phyloP scores from a whole-genome alignment of 2,888 invertebrate species.

The Stictocephala bisonia region DNA sequence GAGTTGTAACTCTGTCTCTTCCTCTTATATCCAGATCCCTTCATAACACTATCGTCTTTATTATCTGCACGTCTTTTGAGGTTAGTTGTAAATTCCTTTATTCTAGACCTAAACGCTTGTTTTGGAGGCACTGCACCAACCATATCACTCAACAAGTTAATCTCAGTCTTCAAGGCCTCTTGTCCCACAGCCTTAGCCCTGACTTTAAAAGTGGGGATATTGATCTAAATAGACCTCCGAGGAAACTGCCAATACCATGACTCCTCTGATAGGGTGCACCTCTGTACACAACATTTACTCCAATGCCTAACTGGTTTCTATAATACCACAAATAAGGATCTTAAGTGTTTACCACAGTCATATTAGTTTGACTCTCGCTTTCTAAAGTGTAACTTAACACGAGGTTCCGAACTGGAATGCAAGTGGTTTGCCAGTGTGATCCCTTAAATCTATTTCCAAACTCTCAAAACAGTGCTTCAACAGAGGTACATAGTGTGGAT shows the following conservation, averaged over 20 bases:
- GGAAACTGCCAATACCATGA: slow-evolving; percentile 51
- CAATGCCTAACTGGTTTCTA: background rate
- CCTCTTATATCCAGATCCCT: background rate
- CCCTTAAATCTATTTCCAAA: slow-evolving; percentile 51
- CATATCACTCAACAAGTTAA: slow-evolving; percentile 38
- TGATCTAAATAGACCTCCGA: slow-evolving; percentile 51
- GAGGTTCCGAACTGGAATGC: slow-evolving; percentile 46
- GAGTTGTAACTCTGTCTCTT: background rate
- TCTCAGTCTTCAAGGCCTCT: slow-evolving; percentile 37
- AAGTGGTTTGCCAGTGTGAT: slow-evolving; percentile 12
- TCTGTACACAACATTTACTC: slow-evolving; percentile 23
- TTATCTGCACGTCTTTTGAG: background rate
- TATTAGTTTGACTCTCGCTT: background rate
- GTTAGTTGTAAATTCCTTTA: background rate
- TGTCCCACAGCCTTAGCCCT: slow-evolving; percentile 45
- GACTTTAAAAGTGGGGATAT: slow-evolving; percentile 42
- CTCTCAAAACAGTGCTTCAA: slow-evolving; percentile 46
- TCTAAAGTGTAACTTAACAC: slow-evolving; percentile 47
- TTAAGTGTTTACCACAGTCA: background rate
- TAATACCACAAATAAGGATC: background rate
- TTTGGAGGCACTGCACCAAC: background rate
- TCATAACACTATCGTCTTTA: background rate
- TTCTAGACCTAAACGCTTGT: background rate
- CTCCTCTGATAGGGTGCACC: slow-evolving; percentile 46
- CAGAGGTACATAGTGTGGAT: slow-evolving; percentile 53